phyloP scores from a whole-genome alignment of 2,113 vertebrate species.

The Pampusana beccarii region DNA sequence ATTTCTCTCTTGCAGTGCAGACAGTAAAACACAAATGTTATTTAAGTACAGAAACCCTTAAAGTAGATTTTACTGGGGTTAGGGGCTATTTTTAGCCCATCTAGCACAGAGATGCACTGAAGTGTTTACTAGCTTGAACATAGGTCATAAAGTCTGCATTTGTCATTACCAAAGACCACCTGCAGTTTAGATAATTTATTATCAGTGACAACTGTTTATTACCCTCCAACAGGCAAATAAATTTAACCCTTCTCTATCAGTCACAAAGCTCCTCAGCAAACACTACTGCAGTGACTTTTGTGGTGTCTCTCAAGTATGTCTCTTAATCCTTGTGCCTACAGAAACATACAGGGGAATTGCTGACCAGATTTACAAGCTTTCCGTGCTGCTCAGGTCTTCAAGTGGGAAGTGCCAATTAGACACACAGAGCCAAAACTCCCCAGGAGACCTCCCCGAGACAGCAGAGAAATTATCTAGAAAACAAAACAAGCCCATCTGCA shows the following conservation, averaged over 20 bases:
- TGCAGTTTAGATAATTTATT: slow-evolving; percentile 67
- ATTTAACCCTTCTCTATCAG: slow-evolving; percentile 42
- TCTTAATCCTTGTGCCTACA: background rate
- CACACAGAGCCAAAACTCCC: background rate
- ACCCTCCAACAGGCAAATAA: slow-evolving; percentile 6
- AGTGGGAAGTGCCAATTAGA: background rate
- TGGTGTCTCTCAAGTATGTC: background rate
- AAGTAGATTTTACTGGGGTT: slow-evolving; percentile 34
- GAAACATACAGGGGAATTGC: background rate
- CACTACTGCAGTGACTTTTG: background rate
- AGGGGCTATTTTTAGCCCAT: slow-evolving; percentile 51
- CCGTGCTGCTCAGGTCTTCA: background rate
- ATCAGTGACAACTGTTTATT: slow-evolving; percentile 52
- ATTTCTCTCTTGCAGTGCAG: background rate
- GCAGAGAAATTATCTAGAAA: background rate
- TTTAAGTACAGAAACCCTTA: slow-evolving; percentile 37
- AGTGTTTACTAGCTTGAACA: slow-evolving; percentile 65
- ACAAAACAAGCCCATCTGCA: background rate
- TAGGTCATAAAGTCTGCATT: slow-evolving; percentile 57
- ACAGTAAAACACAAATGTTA: background rate
- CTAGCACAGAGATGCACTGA: slow-evolving; percentile 13
- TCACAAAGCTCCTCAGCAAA: background rate
- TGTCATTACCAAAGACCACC: slow-evolving; percentile 59
- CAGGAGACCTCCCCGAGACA: background rate
- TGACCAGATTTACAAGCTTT: background rate